Conservation (phyloP, 2,113 vertebrate species). For the Clarias gariepinus region DNA sequence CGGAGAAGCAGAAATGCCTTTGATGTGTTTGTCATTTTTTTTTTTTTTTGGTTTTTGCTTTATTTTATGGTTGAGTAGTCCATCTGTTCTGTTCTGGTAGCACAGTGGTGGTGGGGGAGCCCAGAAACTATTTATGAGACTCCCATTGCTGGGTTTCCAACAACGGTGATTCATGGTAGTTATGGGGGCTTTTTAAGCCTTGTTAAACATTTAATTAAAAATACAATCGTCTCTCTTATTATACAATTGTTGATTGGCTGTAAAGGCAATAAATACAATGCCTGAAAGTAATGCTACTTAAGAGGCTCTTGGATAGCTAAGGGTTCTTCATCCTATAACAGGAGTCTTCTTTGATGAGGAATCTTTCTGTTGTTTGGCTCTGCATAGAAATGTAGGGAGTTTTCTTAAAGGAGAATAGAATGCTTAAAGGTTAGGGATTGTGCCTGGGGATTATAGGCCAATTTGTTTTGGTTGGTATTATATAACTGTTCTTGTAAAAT, state of each 20-base stretch:
- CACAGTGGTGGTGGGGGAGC: slow-evolving; percentile 65
- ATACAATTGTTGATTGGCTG: slow-evolving; percentile 18
- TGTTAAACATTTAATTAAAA: slow-evolving; percentile 67
- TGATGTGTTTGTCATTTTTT: slow-evolving; percentile 67
- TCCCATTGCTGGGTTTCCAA: slow-evolving; percentile 62
- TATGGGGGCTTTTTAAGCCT: slow-evolving; percentile 67
- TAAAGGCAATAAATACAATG: neutral
- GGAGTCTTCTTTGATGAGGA: neutral
- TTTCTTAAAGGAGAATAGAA: neutral
- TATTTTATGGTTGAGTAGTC: slow-evolving; percentile 65
- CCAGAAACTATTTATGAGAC: slow-evolving; percentile 70
- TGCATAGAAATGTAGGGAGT: neutral
- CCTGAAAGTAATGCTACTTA: neutral
- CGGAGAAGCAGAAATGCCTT: slow-evolving; percentile 61
- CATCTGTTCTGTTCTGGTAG: slow-evolving; percentile 72
- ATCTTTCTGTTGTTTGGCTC: neutral
- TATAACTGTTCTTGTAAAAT: neutral
- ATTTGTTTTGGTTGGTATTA: neutral
- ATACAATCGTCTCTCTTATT: slow-evolving; percentile 55
- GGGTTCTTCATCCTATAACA: neutral
- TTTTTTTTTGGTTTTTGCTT: slow-evolving; percentile 17
- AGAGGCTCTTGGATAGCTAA: neutral
- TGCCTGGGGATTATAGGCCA: neutral
- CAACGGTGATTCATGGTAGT: slow-evolving; percentile 66
- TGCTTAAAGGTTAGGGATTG: neutral